These are phyloP conservation scores for Latrodectus hesperus DNA, from an alignment of 2,888 invertebrate species.

Conservation along the genomic window DNA sequence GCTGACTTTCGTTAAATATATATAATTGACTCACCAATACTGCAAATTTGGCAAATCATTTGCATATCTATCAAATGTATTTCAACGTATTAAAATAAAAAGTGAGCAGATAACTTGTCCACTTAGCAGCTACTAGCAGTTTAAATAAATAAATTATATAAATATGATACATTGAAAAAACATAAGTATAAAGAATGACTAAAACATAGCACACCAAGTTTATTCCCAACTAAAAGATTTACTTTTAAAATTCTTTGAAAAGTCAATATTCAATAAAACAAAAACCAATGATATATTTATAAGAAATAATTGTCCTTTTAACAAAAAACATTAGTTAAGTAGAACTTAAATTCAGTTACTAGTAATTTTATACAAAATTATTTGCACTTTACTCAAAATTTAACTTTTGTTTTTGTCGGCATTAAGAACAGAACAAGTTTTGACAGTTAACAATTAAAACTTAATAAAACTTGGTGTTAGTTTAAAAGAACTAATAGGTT, in stretches of 20 bases:
- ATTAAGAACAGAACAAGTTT: background rate
- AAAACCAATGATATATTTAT: background rate
- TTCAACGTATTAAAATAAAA: conserved; percentile 22
- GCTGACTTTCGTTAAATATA: background rate
- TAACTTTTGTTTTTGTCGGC: too few species aligned
- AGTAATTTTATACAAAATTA: background rate
- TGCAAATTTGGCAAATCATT: conserved; percentile 51
- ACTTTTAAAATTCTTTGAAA: background rate
- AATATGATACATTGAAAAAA: conserved; percentile 60
- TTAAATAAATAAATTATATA: conserved; percentile 68
- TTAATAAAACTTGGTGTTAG: too few species aligned
- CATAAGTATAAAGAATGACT: conserved; percentile 56
- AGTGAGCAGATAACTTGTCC: conserved; percentile 56
- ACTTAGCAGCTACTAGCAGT: conserved; percentile 64
- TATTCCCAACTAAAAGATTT: conserved; percentile 33
- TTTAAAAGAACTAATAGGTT: too few species aligned
- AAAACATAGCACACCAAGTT: conserved; percentile 49
- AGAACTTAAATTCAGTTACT: background rate
- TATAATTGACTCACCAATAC: conserved; percentile 4
- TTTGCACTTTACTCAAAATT: background rate
- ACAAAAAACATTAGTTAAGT: background rate
- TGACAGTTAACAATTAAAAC: background rate
- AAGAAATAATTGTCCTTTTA: background rate
- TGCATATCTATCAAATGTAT: conserved; percentile 26
- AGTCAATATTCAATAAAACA: background rate